These are phyloP conservation scores for Nebria ingens DNA, from an alignment of 1,140 invertebrate species.

Conservation along the genomic window DNA sequence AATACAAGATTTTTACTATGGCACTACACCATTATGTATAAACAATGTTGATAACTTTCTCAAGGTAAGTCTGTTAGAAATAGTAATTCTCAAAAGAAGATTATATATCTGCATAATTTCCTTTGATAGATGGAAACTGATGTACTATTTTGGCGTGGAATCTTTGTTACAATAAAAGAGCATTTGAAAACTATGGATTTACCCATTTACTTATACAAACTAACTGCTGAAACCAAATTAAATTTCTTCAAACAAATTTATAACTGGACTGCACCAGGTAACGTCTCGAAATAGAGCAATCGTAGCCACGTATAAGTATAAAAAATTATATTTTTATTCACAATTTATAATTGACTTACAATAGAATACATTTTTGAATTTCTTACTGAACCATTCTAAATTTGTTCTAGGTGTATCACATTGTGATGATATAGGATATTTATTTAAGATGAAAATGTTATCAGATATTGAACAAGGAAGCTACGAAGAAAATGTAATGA, in stretches of 20 bases:
- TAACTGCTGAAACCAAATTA: constrained; percentile 34
- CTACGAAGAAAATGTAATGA: constrained; percentile 19
- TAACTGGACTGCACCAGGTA: constrained; percentile 2
- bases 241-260: constrained; percentile 13
- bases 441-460: constrained; percentile 41
- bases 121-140: constrained; percentile 23
- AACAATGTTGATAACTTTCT: constrained; percentile 26
- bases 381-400: background rate
- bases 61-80: constrained; percentile 19
- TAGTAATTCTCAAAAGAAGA: background rate
- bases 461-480: constrained; percentile 28
- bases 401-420: constrained; percentile 42
- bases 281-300: background rate
- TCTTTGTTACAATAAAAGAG: constrained; percentile 33
- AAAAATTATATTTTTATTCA: no score
- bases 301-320: no score
- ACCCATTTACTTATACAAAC: constrained; percentile 39
- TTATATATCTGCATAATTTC: background rate
- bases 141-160: constrained; percentile 31
- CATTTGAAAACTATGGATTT: constrained; percentile 31
- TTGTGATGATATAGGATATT: constrained; percentile 49
- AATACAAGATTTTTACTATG: constrained; percentile 42
- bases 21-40: constrained; percentile 33
- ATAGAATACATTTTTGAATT: no score
- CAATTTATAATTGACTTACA: no score